Percentiles rank a stretch among this genome's conserved stretches.
Conservation (phyloP, 1,140 invertebrate species). For the Teleogryllus occipitalis region DNA sequence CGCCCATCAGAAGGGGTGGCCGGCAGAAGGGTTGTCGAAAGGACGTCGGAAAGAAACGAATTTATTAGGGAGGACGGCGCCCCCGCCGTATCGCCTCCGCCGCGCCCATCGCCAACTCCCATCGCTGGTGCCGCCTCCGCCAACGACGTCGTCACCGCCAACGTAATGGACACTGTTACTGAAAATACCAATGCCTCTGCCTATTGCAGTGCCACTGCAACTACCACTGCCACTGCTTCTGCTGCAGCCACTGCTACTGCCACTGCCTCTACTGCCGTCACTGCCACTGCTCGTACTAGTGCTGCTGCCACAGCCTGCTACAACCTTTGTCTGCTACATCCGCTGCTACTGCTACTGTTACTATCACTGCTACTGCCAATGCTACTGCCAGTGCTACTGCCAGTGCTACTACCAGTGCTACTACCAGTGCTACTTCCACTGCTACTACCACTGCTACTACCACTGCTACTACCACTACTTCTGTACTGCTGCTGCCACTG, state of each 20-base stretch:
- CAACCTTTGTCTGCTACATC: too few species aligned
- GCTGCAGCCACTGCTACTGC: background rate
- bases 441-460: background rate
- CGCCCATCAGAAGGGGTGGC: background rate
- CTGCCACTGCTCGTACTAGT: background rate
- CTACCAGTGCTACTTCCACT: background rate
- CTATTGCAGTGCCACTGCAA: too few species aligned
- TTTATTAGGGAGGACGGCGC: background rate
- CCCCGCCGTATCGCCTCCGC: too few species aligned
- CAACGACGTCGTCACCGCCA: too few species aligned
- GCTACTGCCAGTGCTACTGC: background rate
- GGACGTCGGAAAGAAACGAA: background rate
- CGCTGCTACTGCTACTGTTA: background rate
- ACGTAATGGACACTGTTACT: too few species aligned
- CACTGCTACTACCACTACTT: background rate
- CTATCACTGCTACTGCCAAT: background rate
- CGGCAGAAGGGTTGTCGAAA: background rate
- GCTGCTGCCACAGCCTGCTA: too few species aligned
- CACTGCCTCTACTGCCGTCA: background rate
- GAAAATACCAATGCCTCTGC: too few species aligned
- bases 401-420: background rate
- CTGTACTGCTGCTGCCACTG: background rate
- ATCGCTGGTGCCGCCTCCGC: too few species aligned
- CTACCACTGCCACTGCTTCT: too few species aligned
- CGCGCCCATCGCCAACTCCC: background rate